These are phyloP conservation scores for Ictalurus punctatus DNA, from an alignment of 2,113 vertebrate genomes.

Conservation along the genomic window DNA sequence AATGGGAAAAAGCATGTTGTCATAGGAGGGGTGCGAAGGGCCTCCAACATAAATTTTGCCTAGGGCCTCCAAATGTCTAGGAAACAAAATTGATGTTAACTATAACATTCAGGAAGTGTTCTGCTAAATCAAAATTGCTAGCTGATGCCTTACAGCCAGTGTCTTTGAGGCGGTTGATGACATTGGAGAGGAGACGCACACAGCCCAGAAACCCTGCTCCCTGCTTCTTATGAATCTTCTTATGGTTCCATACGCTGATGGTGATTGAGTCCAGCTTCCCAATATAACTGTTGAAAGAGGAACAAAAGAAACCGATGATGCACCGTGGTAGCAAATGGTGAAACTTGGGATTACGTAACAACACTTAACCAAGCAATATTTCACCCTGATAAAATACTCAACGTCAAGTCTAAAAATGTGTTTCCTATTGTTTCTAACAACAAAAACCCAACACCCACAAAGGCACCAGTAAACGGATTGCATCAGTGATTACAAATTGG, in stretches of 20 bases:
- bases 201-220: constrained; percentile 98
- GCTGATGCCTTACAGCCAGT: constrained; percentile 84
- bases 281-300: constrained; percentile 81
- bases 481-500: background rate
- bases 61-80: too few species aligned
- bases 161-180: constrained; percentile 98
- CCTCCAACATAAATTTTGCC: too few species aligned
- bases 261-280: constrained; percentile 98
- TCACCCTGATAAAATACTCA: background rate
- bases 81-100: background rate
- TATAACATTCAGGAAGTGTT: background rate
- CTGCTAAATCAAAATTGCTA: background rate
- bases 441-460: background rate
- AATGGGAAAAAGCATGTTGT: too few species aligned
- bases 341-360: background rate
- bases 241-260: constrained; percentile 99
- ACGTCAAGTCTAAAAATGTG: background rate
- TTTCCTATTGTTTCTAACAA: background rate
- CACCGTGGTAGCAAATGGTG: background rate
- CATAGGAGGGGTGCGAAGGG: too few species aligned
- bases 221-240: constrained; percentile 99
- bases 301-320: background rate
- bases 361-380: background rate
- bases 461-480: background rate
- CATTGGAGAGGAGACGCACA: constrained; percentile 95